Evolutionary conservation across 2,888 invertebrate species (phyloP).

Genomic region (Heliconius hortense): DNA sequence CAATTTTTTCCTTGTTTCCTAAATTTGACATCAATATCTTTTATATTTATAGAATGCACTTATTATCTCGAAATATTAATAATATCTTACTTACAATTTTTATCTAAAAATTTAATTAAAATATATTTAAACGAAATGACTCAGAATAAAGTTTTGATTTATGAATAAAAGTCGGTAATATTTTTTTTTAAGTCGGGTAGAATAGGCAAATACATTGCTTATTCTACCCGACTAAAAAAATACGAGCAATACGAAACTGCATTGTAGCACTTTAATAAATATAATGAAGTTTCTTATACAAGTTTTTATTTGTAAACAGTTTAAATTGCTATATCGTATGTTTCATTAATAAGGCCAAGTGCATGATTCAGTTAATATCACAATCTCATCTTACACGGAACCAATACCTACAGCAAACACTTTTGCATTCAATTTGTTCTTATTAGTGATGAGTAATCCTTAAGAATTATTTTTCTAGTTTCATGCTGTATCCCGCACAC

Average conservation of each 20-base stretch:
- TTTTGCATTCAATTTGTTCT: neutral
- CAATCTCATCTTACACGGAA: neutral
- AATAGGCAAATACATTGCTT: no score
- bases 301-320: neutral
- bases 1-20: neutral
- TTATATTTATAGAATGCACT: neutral
- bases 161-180: no score
- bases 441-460: neutral
- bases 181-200: neutral
- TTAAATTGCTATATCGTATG: neutral
- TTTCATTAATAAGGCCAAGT: constrained; percentile 6
- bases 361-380: constrained; percentile 1
- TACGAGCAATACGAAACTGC: neutral
- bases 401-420: neutral
- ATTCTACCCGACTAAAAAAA: no score
- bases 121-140: no score
- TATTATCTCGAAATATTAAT: neutral
- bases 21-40: neutral
- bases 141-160: no score
- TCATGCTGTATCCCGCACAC: no score
- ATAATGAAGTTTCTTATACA: neutral
- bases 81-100: neutral
- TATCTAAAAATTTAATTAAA: no score
- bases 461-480: neutral
- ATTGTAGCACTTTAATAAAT: neutral